Percentiles rank a stretch among this genome's conserved stretches.
Evolutionary conservation across 2,797 vertebrate genomes (phyloP).

Genomic region (Paramormyrops hopkinsi): DNA sequence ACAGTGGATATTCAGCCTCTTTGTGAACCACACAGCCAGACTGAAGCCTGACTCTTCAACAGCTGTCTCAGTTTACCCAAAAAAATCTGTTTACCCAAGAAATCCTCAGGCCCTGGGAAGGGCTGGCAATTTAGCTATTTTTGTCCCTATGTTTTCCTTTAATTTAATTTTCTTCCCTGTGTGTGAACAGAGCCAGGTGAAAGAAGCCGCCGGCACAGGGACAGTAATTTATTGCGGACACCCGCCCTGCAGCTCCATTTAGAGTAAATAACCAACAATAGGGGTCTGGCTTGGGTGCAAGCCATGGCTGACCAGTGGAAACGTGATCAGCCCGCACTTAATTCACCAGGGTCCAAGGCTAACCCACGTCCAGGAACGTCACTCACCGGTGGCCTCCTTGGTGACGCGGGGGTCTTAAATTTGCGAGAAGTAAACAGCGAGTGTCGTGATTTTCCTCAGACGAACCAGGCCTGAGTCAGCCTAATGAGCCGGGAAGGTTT

Average conservation of each 20-base stretch:
- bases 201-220: neutral
- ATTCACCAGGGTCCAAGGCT: slow-evolving; percentile 12
- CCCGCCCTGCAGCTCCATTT: slow-evolving; percentile 24
- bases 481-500: neutral
- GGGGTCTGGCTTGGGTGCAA: neutral
- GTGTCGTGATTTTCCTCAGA: neutral
- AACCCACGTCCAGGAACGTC: slow-evolving; percentile 18
- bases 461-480: neutral
- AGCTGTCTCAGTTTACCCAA: neutral
- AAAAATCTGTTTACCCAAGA: neutral
- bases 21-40: neutral
- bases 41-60: neutral
- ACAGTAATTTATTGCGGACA: slow-evolving; percentile 20
- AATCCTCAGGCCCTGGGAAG: neutral
- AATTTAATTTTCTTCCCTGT: neutral
- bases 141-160: neutral
- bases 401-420: slow-evolving; percentile 6
- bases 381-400: slow-evolving; percentile 24
- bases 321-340: slow-evolving; percentile 24
- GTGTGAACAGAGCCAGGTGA: slow-evolving; percentile 4
- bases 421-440: slow-evolving; percentile 16
- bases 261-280: slow-evolving; percentile 25
- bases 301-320: slow-evolving; percentile 19
- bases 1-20: neutral
- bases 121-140: neutral